phyloP scores from a whole-genome alignment of 2,113 vertebrate species.

The Campylomormyrus numenius region DNA sequence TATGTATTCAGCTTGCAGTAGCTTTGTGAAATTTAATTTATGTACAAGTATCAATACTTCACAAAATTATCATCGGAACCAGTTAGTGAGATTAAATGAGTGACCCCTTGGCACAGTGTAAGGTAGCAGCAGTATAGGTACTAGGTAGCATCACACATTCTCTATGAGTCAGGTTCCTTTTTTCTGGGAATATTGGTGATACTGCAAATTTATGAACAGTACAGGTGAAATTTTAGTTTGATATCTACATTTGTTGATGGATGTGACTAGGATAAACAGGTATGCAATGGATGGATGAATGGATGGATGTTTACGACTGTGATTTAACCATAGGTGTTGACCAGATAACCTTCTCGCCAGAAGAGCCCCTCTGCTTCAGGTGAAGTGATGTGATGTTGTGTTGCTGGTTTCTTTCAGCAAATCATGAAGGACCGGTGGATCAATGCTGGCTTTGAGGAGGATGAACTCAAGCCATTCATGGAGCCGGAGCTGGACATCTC shows the following conservation, averaged over 20 bases:
- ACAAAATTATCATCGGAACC: background rate
- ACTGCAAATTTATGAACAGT: background rate
- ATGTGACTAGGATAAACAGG: background rate
- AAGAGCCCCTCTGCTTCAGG: background rate
- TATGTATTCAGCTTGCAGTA: background rate
- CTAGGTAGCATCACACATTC: background rate
- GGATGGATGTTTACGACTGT: background rate
- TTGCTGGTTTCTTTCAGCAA: slow-evolving; percentile 65
- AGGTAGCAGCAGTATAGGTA: background rate
- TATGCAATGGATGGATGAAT: background rate
- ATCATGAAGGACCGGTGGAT: slow-evolving; percentile 99
- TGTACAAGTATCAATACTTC: background rate
- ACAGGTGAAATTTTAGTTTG: background rate
- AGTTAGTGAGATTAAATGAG: background rate
- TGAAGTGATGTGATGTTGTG: background rate
- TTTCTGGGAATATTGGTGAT: background rate
- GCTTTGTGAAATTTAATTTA: background rate
- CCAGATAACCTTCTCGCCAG: background rate
- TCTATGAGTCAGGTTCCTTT: background rate
- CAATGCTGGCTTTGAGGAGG: slow-evolving; percentile 89
- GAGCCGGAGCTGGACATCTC: slow-evolving; percentile 93
- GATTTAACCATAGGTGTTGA: background rate
- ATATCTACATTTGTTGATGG: background rate
- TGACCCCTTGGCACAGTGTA: background rate
- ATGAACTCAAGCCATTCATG: slow-evolving; percentile 89